Evolutionary conservation across 1,140 invertebrate species (phyloP), one percentile per base, ranked within the genome.

Genomic region (Cydia fagiglandana): DNA sequence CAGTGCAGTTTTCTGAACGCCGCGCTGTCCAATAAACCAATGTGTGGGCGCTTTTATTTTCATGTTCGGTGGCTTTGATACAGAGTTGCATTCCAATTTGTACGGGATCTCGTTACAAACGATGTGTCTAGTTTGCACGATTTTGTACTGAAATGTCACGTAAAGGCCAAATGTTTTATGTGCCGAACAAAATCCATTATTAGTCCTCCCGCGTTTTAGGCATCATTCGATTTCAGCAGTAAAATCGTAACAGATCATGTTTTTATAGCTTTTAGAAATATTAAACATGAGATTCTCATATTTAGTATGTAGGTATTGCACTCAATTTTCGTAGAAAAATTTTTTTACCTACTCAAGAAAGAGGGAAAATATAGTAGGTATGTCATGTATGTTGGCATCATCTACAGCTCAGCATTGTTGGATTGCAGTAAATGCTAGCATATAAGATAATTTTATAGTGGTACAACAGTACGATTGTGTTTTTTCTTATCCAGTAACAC

Each of bases 81-180:
- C 5, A 12, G 56, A 61, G 20, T 61, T 61, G 56, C 56, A 61
- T 61, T 61, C 17, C 56, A 61, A 61, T 61, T 61, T 61, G 56
- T 61, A 24, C 56, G 1, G 56, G 20, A 20, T 61, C 56, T 24
- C 20, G 56, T 61, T 61, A 61, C 56, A 12, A 61, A 24, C 20
- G 56, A 61, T 20, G 20, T 7, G 53, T 61, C 56, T 61, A 24
- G 56, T 61, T 61, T 61, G 20, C 56, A 61, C 56, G 56, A 10
- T 9, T 61, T 61, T 61, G n/a, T 17, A 53, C 12, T 7, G 28
- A 68, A 68, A 68, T 68, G 64, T 68, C 64, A 68, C 30, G 12
- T 34, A 68, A 68, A 68, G 64, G 64, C 64, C 64, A 38, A 30
- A 34, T 9, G 64, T 34, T 30, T 68, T 68, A 68, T 68, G 2